Evolutionary conservation across 2,797 vertebrate species (phyloP).

Genomic region (Tokudaia muenninki): DNA sequence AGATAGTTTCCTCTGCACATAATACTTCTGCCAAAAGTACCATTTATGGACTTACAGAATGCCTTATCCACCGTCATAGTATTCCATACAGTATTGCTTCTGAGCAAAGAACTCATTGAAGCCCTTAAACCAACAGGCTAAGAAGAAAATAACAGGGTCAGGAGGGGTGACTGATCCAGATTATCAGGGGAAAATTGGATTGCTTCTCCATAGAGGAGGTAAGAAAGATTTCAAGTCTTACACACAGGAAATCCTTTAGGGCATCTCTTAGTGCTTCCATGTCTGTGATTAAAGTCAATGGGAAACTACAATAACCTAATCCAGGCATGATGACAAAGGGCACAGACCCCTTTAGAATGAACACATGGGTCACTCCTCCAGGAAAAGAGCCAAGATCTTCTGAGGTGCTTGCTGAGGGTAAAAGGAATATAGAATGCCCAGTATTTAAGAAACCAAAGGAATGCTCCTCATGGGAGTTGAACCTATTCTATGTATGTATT

Average conservation of each 20-base stretch:
- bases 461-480: too few species aligned
- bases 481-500: not conserved
- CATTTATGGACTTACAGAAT: not conserved
- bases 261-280: not conserved
- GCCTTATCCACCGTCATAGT: not conserved
- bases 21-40: not conserved
- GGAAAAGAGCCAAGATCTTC: not conserved
- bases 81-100: not conserved
- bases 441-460: not conserved
- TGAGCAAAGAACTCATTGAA: not conserved
- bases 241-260: not conserved
- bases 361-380: too few species aligned
- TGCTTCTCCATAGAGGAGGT: not conserved
- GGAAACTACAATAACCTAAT: not conserved
- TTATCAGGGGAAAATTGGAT: not conserved
- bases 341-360: not conserved
- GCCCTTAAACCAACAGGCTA: not conserved
- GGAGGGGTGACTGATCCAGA: not conserved
- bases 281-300: not conserved
- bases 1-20: not conserved
- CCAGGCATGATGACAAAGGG: not conserved
- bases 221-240: not conserved
- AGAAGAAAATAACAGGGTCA: not conserved
- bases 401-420: not conserved
- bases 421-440: not conserved